A percentile compares a stretch with the other conserved stretches of the same genome.
Conservation (phyloP, 2,113 vertebrate genomes). For the Dunckerocampus dactyliophorus region DNA sequence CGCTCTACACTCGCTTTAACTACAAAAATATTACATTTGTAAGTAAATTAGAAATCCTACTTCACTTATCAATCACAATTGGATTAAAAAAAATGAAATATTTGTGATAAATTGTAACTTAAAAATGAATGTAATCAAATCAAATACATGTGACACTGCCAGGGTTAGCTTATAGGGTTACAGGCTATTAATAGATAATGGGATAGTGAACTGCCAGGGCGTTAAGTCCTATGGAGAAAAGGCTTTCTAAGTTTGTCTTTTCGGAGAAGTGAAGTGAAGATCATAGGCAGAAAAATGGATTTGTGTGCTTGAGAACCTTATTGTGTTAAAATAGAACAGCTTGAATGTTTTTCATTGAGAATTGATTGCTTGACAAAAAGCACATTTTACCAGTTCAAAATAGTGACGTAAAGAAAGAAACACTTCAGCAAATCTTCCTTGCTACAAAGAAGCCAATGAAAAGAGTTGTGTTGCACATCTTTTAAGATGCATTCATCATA, state of each 20-base stretch:
- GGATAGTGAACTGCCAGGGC: no score
- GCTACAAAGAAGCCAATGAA: conserved; percentile 19
- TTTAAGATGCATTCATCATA: conserved; percentile 52
- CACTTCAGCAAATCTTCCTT: conserved; percentile 24
- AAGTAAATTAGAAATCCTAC: no score
- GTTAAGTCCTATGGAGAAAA: no score
- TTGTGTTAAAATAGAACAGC: conserved; percentile 44
- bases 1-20: no score
- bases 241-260: not conserved
- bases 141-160: no score
- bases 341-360: conserved; percentile 33
- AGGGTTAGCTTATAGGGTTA: no score
- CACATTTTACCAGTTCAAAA: conserved; percentile 39
- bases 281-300: conserved; percentile 41
- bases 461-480: not conserved
- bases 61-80: no score
- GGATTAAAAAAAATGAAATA: no score
- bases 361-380: conserved; percentile 45
- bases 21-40: no score
- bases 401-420: conserved; percentile 17
- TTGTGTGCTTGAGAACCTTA: conserved; percentile 25
- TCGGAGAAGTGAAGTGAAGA: conserved; percentile 35
- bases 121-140: no score
- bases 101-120: no score
- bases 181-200: no score